Conservation (phyloP, 2,797 vertebrate genomes). For the Pyrrhura leucotis region DNA sequence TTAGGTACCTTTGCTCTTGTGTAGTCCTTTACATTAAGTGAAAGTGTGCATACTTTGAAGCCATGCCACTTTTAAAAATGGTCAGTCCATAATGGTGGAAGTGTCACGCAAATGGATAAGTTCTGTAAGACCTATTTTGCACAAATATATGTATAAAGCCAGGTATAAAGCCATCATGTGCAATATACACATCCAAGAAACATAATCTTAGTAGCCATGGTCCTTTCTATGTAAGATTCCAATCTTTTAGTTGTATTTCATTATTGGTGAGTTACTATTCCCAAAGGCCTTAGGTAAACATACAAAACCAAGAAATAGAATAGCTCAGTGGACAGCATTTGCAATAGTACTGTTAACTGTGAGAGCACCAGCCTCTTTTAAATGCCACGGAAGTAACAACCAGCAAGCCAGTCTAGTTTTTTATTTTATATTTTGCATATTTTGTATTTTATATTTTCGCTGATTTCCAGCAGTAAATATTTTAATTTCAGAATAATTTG, state of each 20-base stretch:
- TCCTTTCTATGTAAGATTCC: constrained; percentile 42
- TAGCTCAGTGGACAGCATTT: not conserved
- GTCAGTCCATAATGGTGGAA: not conserved
- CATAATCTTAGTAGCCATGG: not conserved
- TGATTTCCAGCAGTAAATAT: not conserved
- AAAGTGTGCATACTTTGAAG: not conserved
- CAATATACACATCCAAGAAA: constrained; percentile 22
- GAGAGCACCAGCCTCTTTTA: not conserved
- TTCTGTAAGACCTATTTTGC: not conserved
- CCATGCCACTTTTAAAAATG: not conserved
- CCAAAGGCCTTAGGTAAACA: not conserved
- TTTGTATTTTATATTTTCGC: not conserved
- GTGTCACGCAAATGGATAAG: not conserved
- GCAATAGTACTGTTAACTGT: not conserved
- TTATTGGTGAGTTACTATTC: constrained; percentile 27
- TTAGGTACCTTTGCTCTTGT: not conserved
- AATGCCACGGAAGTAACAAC: not conserved
- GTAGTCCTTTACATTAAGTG: not conserved
- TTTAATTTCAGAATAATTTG: not conserved
- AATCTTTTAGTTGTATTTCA: constrained; percentile 13
- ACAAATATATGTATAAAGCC: not conserved
- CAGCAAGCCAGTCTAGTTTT: not conserved
- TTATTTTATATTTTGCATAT: not conserved
- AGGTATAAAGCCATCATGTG: not conserved
- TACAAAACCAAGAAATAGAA: not conserved